A percentile compares a stretch with the other conserved stretches of the same genome.
Evolutionary conservation across 2,113 vertebrate species (phyloP).

Genomic region (Nibea coibor): DNA sequence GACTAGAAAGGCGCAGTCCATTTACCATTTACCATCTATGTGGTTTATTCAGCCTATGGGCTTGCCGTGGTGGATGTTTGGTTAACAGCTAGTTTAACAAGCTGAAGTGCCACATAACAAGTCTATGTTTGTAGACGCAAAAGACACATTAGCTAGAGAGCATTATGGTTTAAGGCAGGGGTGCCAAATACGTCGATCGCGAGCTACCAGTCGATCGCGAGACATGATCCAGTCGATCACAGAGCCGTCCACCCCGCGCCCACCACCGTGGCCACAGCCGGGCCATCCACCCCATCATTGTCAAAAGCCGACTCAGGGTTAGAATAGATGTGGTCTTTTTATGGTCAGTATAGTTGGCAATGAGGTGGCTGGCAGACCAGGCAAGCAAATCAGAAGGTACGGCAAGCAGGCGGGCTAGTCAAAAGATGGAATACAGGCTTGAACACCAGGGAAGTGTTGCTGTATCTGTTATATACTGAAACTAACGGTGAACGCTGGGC

Average conservation of each 20-base stretch:
- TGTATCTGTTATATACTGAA: not conserved
- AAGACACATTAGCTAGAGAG: not conserved
- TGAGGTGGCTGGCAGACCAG: not conserved
- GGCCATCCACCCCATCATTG: too few relatives aligned
- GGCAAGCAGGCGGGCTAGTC: not conserved
- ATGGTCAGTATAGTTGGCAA: not conserved
- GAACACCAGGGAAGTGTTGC: not conserved
- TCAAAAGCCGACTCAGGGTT: not conserved
- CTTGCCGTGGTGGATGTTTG: not conserved
- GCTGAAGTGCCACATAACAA: not conserved
- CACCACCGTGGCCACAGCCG: too few relatives aligned
- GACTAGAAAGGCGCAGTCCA: too few relatives aligned
- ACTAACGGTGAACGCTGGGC: conserved; percentile 14
- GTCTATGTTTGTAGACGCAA: not conserved
- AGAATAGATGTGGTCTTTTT: not conserved
- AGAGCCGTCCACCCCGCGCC: too few relatives aligned
- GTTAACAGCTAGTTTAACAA: not conserved
- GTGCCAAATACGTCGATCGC: too few relatives aligned
- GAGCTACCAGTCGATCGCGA: too few relatives aligned
- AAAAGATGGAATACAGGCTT: not conserved
- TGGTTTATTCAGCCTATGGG: not conserved
- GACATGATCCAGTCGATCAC: too few relatives aligned
- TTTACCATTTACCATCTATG: not conserved
- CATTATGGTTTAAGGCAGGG: too few relatives aligned
- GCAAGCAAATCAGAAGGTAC: conserved; percentile 7